Evolutionary conservation across 1,140 invertebrate genomes (phyloP), one percentile per base, ranked within the genome.

Genomic region (Trichomalopsis sarcophagae): DNA sequence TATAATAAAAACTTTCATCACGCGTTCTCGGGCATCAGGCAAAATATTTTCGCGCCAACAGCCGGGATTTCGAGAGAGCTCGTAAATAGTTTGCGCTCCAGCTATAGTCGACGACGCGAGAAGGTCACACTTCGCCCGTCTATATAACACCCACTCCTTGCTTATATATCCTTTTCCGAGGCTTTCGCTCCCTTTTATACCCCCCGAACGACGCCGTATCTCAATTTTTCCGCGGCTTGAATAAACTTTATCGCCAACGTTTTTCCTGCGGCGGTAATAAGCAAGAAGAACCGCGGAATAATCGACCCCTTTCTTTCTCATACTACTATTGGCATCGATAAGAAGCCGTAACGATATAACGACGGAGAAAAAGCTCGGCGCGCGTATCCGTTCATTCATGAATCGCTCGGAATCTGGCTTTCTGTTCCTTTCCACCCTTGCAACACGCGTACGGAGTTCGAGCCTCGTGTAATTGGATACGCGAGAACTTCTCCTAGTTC

Each of bases 311-410:
- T 7, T 10, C 40, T 44, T 44, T 9, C 40, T 44, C 27, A 27
- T 27, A 27, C 27, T 44, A 44, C 10, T 1, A 7, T 21, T 5
- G 5, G 7, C 17, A 62, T 62, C 21, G 55, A 62, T 62, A 62
- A 62, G 55, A 21, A 6, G 55, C 17, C 5, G 33, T n/a, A 62
- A n/a, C 17, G 17, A 62, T 74, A 50, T 75, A 73, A 55, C 55
- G 79, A 77, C 47, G 55, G 62, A 80, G 69, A 86, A 86, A 82
- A 85, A 55, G 85, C 62, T 55, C 50, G 21, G 13, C 50, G 23
- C 50, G 50, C 21, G n/a, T 62, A 62, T 62, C 21, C 21, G 21
- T 62, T 62, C 55, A n/a, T 62, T n/a, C 55, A 62, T 62, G 7
- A 5, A 62, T 2, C 55, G 21, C 55, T 62, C 55, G 55, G 55